These are phyloP conservation scores for Acipenser transmontanus DNA, from an alignment of 2,797 vertebrate species.

Conservation along the genomic window DNA sequence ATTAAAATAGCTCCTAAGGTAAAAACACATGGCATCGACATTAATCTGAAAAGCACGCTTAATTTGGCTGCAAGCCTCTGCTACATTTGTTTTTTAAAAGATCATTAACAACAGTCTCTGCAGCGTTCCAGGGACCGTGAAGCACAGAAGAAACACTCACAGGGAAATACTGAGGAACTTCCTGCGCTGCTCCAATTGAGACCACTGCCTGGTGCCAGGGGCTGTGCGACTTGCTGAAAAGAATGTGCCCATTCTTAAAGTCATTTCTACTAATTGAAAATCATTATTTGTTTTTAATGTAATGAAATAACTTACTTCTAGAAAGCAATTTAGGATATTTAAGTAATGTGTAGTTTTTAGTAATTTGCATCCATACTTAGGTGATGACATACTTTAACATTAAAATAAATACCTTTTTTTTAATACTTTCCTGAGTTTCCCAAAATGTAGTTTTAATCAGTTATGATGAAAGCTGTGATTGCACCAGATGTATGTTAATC, in stretches of 20 bases:
- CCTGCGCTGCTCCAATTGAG: not conserved
- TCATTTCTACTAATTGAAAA: too few species aligned
- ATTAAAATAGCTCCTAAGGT: constrained; percentile 6
- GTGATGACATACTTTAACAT: too few species aligned
- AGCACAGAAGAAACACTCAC: not conserved
- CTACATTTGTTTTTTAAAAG: constrained; percentile 5
- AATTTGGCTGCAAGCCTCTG: constrained; percentile 1
- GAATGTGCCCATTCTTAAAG: too few species aligned
- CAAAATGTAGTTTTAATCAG: not conserved
- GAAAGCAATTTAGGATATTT: too few species aligned
- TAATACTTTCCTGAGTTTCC: not conserved
- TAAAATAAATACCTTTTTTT: not conserved
- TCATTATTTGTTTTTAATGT: too few species aligned
- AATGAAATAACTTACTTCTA: too few species aligned
- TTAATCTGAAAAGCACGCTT: constrained; percentile 3
- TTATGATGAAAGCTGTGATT: not conserved
- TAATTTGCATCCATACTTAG: too few species aligned
- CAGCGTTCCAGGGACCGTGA: not conserved
- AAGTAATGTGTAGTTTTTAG: too few species aligned
- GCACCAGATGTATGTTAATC: not conserved
- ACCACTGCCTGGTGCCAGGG: not conserved
- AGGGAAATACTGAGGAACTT: not conserved
- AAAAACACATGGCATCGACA: constrained; percentile 6
- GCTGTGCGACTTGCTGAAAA: not conserved
- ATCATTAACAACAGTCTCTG: constrained; percentile 3